Base-by-base conservation (phyloP, 2,888 invertebrate species). In the Corbicula japonica region DNA sequence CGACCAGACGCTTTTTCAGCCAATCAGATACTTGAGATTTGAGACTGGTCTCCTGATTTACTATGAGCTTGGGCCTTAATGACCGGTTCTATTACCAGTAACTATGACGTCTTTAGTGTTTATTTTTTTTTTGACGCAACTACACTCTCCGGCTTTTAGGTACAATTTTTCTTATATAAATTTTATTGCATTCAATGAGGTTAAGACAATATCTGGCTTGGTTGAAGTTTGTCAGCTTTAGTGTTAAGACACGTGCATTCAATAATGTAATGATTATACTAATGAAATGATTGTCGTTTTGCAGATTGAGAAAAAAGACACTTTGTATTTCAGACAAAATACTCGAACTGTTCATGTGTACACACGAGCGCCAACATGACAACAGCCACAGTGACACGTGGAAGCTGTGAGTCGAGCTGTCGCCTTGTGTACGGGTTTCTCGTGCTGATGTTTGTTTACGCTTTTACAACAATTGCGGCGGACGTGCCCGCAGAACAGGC, bases 401-500 rank as follows among this genome's bases (percentile, higher is more conserved):
- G 76, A 4, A 65, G 41, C 0, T 86, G 87, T 54, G 65, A 79
- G 12, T 52, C 77, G 0, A 63, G 70, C 0, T 90, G 90, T 61
- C 58, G 61, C 46, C 60, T 86, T 6, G 66, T 90, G 30, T 89
- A 87, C 65, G 61, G 87, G 0, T 89, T 90, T 73, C 73, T 89
- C 3, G 77, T 86, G 4, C 76, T 89, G 34, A 61, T 89, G 30
- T 87, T 91, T 41, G 48, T 90, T 6, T 75, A 85, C 28, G 83
- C 87, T 10, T 86, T 86, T 41, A 77, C 85, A 28, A 87, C 85
- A 21, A 86, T 90, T 58, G 76, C 89, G 21, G 84, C 88, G 26
- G 86, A 87, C 23, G 88, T 90, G 1, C 90, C 91, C 0, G 85
- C 89, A 0, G 86, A 88, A 46, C 84, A 89, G 5, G 85, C 89